Percentiles rank a stretch among this genome's conserved stretches.
Evolutionary conservation across 2,888 invertebrate species (phyloP).

Genomic region (Tipula confusa): DNA sequence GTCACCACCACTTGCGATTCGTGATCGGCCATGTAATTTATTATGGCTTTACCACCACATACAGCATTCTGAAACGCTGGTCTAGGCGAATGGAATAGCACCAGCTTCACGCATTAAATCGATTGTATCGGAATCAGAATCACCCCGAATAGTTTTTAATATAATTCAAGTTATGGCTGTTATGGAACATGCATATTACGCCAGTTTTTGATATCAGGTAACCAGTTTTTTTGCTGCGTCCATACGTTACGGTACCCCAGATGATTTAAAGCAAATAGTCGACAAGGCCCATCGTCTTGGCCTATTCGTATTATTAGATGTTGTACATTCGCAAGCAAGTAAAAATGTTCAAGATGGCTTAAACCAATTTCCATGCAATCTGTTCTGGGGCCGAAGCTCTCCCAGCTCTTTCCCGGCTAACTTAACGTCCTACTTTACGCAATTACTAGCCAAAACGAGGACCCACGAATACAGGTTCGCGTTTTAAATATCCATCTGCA

Average conservation of each 20-base stretch:
- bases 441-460: conserved; percentile 97
- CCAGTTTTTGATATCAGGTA: conserved; percentile 97
- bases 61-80: conserved; percentile 90
- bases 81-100: conserved; percentile 82
- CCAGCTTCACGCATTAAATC: conserved; percentile 71
- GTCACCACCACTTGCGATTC: conserved; percentile 83
- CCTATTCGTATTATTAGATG: conserved; percentile 85
- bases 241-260: conserved; percentile 93
- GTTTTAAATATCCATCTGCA: too few relatives aligned
- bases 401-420: conserved; percentile 94
- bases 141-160: conserved; percentile 67
- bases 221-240: conserved; percentile 93
- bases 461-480: conserved; percentile 95
- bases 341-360: conserved; percentile 96
- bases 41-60: conserved; percentile 82
- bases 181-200: conserved; percentile 99
- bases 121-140: conserved; percentile 71
- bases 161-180: conserved; percentile 98
- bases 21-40: conserved; percentile 74
- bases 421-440: conserved; percentile 92
- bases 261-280: conserved; percentile 87
- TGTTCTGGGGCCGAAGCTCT: conserved; percentile 93
- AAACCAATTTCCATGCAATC: conserved; percentile 95
- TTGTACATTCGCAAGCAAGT: conserved; percentile 98
- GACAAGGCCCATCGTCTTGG: conserved; percentile 89